Evolutionary conservation across 2,113 vertebrate genomes (phyloP).

Genomic region (Mixornis gularis): DNA sequence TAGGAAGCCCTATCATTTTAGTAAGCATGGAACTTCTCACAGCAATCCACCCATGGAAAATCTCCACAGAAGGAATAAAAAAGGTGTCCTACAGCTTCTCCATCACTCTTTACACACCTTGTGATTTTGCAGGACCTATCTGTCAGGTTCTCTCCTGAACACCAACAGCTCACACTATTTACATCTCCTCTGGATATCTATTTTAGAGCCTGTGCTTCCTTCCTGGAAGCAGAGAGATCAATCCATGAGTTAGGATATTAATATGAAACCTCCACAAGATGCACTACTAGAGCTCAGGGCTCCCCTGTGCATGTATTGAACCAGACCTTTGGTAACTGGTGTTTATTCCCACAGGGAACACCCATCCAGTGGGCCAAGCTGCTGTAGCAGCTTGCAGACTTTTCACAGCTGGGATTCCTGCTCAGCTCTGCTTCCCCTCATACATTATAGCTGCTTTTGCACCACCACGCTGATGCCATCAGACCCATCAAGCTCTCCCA

Average conservation of each 20-base stretch:
- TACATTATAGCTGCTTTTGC: background rate
- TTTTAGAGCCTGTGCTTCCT: background rate
- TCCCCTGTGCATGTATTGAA: background rate
- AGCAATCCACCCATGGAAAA: background rate
- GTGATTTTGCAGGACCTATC: background rate
- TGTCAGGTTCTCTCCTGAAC: background rate
- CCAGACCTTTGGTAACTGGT: background rate
- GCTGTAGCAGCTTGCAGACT: background rate
- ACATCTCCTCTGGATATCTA: background rate
- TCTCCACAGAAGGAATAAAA: background rate
- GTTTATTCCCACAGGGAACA: background rate
- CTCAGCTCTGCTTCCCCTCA: background rate
- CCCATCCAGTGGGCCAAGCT: accelerated
- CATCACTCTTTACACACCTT: background rate
- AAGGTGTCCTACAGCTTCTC: background rate
- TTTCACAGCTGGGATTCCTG: background rate
- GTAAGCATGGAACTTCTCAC: background rate
- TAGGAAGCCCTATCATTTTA: accelerated
- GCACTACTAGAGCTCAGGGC: background rate
- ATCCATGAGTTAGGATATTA: background rate
- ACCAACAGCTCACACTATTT: background rate
- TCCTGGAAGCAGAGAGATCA: background rate
- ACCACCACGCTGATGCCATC: background rate
- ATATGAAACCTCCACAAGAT: background rate
- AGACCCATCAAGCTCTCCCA: background rate